Conservation (phyloP, 1,140 invertebrate species). For the Bicyclus anynana region DNA sequence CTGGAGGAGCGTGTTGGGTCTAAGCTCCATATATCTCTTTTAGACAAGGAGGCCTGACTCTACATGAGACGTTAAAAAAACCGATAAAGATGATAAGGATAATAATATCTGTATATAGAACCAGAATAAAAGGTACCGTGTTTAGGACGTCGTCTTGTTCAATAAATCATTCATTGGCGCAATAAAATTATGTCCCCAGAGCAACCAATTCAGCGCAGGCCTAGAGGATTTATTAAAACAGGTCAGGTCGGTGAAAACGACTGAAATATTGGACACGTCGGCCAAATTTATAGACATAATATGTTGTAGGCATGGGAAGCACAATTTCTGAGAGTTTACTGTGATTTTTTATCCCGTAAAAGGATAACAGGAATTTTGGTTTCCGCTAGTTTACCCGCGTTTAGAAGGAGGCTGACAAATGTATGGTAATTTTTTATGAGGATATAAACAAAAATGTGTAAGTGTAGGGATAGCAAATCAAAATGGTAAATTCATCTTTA, state of each 20-base stretch:
- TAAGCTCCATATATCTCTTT: no score
- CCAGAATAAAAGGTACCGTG: no score
- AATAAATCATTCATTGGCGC: constrained; percentile 20
- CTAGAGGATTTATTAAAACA: constrained; percentile 67
- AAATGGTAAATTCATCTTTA: no score
- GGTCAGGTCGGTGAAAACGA: constrained; percentile 65
- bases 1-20: no score
- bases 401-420: constrained; percentile 1
- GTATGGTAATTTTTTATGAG: constrained; percentile 1
- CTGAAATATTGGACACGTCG: constrained; percentile 71
- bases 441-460: constrained; percentile 50
- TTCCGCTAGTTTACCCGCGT: constrained; percentile 5
- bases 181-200: constrained; percentile 34
- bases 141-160: no score
- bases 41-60: no score
- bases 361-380: constrained; percentile 25
- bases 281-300: constrained; percentile 74
- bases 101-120: no score
- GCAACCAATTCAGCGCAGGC: constrained; percentile 39
- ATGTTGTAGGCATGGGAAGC: constrained; percentile 58
- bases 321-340: constrained; percentile 56
- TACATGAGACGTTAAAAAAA: no score
- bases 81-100: no score
- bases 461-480: constrained; percentile 14
- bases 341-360: constrained; percentile 55